These are phyloP conservation scores for Beris morrisii DNA, from an alignment of 2,888 invertebrate genomes.

Conservation along the genomic window DNA sequence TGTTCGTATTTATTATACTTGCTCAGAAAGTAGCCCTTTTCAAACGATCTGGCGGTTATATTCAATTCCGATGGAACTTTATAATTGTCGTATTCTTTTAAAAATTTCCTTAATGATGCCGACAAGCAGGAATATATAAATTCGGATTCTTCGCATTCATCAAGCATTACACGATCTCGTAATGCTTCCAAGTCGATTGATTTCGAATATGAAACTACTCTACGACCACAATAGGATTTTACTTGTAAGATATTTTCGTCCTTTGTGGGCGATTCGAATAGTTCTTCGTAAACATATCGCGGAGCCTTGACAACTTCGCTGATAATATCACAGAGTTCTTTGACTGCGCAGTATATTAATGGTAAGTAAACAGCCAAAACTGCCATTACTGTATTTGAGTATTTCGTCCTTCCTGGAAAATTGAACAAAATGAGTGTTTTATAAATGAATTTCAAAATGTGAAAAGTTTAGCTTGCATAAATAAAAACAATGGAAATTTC, in stretches of 20 bases:
- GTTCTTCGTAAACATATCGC: conserved; percentile 52
- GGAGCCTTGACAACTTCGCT: conserved; percentile 52
- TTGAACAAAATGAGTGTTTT: no score
- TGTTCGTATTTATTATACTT: conserved; percentile 47
- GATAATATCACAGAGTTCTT: conserved; percentile 49
- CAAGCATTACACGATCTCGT: conserved; percentile 45
- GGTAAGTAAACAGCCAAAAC: conserved; percentile 50
- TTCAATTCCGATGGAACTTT: conserved; percentile 48
- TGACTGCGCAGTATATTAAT: conserved; percentile 48
- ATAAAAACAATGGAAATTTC: background rate
- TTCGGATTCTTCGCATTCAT: conserved; percentile 49
- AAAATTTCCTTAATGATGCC: conserved; percentile 50
- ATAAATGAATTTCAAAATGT: background rate
- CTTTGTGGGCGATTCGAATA: conserved; percentile 48
- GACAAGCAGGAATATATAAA: conserved; percentile 50
- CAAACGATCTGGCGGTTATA: conserved; percentile 52
- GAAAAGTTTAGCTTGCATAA: background rate
- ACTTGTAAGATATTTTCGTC: conserved; percentile 52
- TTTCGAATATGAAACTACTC: conserved; percentile 53
- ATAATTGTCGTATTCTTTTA: conserved; percentile 42
- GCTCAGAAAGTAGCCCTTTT: conserved; percentile 52
- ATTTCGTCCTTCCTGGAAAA: conserved; percentile 46
- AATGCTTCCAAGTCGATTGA: conserved; percentile 51
- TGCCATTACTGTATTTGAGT: conserved; percentile 47
- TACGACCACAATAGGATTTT: conserved; percentile 53